Conservation (phyloP, 2,888 invertebrate genomes). For the Metallyticus violacea region DNA sequence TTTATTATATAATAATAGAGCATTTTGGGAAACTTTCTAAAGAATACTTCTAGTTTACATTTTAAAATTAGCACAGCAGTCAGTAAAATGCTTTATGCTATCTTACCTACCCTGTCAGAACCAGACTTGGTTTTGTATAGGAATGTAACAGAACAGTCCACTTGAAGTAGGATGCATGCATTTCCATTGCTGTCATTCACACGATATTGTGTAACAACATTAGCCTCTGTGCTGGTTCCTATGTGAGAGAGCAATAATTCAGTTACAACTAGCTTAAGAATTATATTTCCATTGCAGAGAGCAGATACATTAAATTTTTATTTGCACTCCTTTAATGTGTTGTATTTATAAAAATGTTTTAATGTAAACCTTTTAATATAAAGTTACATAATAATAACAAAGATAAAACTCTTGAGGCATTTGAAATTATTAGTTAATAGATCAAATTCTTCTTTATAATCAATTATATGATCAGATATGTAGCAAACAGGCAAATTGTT, state of each 20-base stretch:
- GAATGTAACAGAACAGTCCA: slow-evolving; percentile 69
- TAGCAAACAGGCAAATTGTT: too few species aligned
- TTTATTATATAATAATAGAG: too few species aligned
- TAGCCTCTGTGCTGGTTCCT: neutral
- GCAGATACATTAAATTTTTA: neutral
- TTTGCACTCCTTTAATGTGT: neutral
- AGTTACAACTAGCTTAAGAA: neutral
- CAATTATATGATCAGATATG: too few species aligned
- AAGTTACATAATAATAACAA: too few species aligned
- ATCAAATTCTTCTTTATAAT: too few species aligned
- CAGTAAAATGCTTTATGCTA: too few species aligned
- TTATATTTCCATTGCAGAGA: neutral
- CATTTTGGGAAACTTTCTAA: too few species aligned
- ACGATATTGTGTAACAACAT: slow-evolving; percentile 51
- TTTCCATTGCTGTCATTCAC: slow-evolving; percentile 66
- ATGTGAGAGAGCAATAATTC: neutral
- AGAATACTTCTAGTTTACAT: too few species aligned
- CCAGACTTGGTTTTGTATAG: slow-evolving; percentile 67
- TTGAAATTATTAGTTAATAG: too few species aligned
- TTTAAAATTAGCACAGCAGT: too few species aligned
- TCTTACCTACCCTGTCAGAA: slow-evolving; percentile 50
- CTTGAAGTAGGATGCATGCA: slow-evolving; percentile 75
- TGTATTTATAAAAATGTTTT: neutral
- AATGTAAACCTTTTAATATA: neutral
- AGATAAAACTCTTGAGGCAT: too few species aligned